Conservation (phyloP, 1,140 invertebrate genomes). For the Drosophila trapezifrons region DNA sequence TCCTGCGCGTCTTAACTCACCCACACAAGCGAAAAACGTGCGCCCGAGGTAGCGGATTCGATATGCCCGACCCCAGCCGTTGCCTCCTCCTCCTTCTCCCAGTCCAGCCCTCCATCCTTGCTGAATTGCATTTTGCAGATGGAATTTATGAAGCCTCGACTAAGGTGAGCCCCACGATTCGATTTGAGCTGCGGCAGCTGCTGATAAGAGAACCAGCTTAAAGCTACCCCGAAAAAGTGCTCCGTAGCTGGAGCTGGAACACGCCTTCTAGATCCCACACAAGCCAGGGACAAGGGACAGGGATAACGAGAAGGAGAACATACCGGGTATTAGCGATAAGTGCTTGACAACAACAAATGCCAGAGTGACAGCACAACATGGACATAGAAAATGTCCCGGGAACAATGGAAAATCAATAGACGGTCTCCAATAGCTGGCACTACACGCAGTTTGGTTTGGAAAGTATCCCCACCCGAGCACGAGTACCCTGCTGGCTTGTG, state of each 20-base stretch:
- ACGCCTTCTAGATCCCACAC: slow-evolving; percentile 11
- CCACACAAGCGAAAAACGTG: slow-evolving; percentile 36
- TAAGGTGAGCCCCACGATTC: slow-evolving; percentile 35
- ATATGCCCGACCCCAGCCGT: slow-evolving; percentile 33
- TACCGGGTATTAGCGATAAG: slow-evolving; percentile 31
- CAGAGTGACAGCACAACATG: slow-evolving; percentile 35
- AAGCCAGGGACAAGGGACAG: not conserved
- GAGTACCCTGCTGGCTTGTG: slow-evolving; percentile 10
- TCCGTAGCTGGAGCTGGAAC: not conserved
- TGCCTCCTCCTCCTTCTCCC: not conserved
- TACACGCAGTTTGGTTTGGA: slow-evolving; percentile 49
- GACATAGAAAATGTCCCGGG: slow-evolving; percentile 21
- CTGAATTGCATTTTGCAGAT: slow-evolving; percentile 74
- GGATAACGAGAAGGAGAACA: slow-evolving; percentile 4
- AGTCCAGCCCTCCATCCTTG: slow-evolving; percentile 17
- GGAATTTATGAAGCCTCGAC: slow-evolving; percentile 61
- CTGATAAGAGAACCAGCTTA: slow-evolving; percentile 41
- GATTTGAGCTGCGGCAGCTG: slow-evolving; percentile 34
- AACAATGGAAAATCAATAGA: slow-evolving; percentile 55
- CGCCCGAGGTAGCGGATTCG: slow-evolving; percentile 54
- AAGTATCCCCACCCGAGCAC: slow-evolving; percentile 1
- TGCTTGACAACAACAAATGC: slow-evolving; percentile 40
- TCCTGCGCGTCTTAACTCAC: slow-evolving; percentile 28
- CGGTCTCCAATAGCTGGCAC: slow-evolving; percentile 14
- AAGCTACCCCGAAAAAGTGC: slow-evolving; percentile 6